These are phyloP conservation scores for Atlantisia rogersi DNA, from an alignment of 2,113 vertebrate genomes.

Conservation along the genomic window DNA sequence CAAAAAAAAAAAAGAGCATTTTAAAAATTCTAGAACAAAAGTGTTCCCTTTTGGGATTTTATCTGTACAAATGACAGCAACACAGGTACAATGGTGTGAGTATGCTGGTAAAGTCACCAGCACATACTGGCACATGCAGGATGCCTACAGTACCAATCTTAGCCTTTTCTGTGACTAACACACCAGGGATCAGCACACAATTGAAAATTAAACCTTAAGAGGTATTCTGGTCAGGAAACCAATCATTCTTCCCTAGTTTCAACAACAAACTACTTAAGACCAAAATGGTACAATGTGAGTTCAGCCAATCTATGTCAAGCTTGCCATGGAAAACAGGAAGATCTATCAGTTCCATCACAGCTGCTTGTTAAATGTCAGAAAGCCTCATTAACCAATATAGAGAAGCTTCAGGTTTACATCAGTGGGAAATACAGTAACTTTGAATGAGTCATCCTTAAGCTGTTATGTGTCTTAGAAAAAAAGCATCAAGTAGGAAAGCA, in stretches of 20 bases:
- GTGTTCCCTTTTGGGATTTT: background rate
- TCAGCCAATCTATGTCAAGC: background rate
- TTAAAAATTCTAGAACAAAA: background rate
- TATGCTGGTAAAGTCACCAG: background rate
- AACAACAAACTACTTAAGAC: background rate
- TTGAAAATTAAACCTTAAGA: background rate
- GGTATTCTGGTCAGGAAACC: background rate
- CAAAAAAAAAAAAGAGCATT: background rate
- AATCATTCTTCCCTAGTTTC: background rate
- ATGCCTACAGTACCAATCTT: background rate
- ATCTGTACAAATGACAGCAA: background rate
- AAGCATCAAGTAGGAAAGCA: constrained; percentile 9
- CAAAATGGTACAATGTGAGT: background rate
- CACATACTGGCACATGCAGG: background rate
- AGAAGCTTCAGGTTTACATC: background rate
- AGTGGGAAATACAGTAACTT: background rate
- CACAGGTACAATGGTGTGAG: background rate
- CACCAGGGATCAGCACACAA: background rate
- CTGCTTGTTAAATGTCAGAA: background rate
- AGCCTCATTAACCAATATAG: background rate
- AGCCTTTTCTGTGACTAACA: background rate
- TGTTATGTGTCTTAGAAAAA: background rate
- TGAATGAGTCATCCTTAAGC: background rate
- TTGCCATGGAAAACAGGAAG: background rate
- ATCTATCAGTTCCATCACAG: background rate